Evolutionary conservation across 64 coral and sea anemone genomes (phyloP), one percentile per base, ranked within the genome.

Genomic region (Stichodactyla helianthus): DNA sequence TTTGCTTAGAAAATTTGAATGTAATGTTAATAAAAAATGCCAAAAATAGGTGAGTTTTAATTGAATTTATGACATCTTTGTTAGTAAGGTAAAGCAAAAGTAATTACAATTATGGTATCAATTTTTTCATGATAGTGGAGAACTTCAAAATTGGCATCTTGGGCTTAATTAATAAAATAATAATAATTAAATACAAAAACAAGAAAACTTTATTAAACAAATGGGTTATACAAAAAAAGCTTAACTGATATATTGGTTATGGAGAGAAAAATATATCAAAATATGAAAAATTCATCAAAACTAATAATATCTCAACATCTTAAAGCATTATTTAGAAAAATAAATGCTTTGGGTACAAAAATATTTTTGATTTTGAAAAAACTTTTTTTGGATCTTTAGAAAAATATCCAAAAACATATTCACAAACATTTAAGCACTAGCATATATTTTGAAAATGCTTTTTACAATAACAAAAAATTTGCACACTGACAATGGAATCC

Each of bases 321-420:
- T 74, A 74, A 74, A 74, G 68, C 68, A 74, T 65, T 65, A 65
- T 74, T 35, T 74, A 74, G 23, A 74, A 74, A 74, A 31, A 74
- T 74, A 31, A 27, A 31, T 74, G 68, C 68, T 74, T 74, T 74
- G 68, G 68, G 25, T 74, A 74, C 68, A 74, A 74, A 74, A 74
- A 74, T 74, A 74, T 23, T 74, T 10, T 65, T 74, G 23, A 31
- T 7, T 27, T 10, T 11, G 12, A 74, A 74, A 74, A 27, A 26
- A 7, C 11, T 35, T 74, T 74, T 20, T 26, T 68, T n/a, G 4
- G n/a, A 68, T 20, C 8, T 68, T 25, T 23, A 7, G 17, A 68
- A 68, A 68, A 68, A 68, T 68, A 22, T 68, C n/a, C 55, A 58
- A 58, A 6, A 25, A 20, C 5, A 68, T 68, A 68, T 68, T 22